Base-by-base conservation (phyloP, 2,113 vertebrate genomes). In the Pongo pygmaeus region DNA sequence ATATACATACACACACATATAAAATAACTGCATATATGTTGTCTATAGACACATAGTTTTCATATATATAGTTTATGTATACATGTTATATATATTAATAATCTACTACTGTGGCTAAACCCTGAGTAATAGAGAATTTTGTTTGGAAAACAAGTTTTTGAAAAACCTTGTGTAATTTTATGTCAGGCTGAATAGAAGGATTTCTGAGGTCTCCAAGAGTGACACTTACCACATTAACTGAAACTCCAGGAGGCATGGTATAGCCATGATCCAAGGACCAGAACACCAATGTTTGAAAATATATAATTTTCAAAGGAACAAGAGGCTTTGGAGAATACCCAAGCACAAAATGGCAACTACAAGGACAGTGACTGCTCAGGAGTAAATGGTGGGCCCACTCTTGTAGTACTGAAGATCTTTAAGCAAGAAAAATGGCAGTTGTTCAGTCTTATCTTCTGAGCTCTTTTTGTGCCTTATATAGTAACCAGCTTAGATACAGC, bases 401-500 rank as follows among this genome's bases (percentile, higher is more conserved):
- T n/a, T 55, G 2, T 35, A 35, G 8, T 59, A 40, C 23, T 50
- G 17, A 25, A 93, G 40, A 81, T 93, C 1, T 30, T 77, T 85
- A 93, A 85, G 23, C 25, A 91, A 55, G 32, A 67, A 86, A 75
- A 79, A 69, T 3, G 16, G 17, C 25, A 77, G 6, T 30, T 79
- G 50, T 18, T 72, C 8, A 55, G 20, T 67, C 48, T 86, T 87
- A 3, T 69, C 52, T 80, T 46, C 27, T 84, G 75, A 84, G 8
- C 27, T 75, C 13, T 96, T 75, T 64, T 17, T 38, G 4, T 59
- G 18, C 55, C 35, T 96, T 94, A 35, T 74, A 61, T 10, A 48
- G 27, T 64, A 79, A 92, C 97, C 94, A 98, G 89, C 22, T 80
- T 72, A 92, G 70, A 94, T 79, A 78, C 94, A 32, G n/a, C 40